These are phyloP conservation scores for Penaeus monodon DNA, from an alignment of 2,888 invertebrate genomes.

Conservation along the genomic window DNA sequence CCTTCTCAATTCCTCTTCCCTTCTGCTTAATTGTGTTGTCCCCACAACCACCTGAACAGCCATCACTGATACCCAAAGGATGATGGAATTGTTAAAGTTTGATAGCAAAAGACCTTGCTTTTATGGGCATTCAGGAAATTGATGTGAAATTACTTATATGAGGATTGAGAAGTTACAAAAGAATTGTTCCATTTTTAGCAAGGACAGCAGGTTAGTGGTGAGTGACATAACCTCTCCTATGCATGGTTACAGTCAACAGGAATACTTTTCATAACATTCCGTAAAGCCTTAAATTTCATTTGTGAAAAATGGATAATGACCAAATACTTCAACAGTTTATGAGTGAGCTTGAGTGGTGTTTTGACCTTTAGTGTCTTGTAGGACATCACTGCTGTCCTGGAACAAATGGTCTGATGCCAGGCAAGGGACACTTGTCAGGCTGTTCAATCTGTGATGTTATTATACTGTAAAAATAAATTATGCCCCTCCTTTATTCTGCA, in stretches of 20 bases:
- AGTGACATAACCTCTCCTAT: slow-evolving; percentile 14
- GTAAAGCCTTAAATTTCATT: slow-evolving; percentile 37
- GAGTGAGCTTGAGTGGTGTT: slow-evolving; percentile 50
- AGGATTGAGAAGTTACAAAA: slow-evolving; percentile 9
- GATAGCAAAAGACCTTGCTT: slow-evolving; percentile 15
- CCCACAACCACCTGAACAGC: neutral
- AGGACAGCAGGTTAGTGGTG: slow-evolving; percentile 37
- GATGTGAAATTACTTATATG: slow-evolving; percentile 13
- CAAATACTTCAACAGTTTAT: slow-evolving; percentile 31
- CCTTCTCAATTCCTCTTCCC: slow-evolving; percentile 7
- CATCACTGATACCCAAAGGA: no score
- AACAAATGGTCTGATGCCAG: slow-evolving; percentile 51
- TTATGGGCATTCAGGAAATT: slow-evolving; percentile 50
- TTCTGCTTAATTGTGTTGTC: neutral
- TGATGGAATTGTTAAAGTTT: no score
- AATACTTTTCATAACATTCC: slow-evolving; percentile 41
- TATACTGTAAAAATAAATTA: slow-evolving; percentile 56
- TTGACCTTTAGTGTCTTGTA: slow-evolving; percentile 20
- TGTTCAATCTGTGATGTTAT: slow-evolving; percentile 60
- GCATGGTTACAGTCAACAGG: neutral
- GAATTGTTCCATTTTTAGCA: slow-evolving; percentile 23
- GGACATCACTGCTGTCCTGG: slow-evolving; percentile 34
- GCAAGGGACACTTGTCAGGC: slow-evolving; percentile 42
- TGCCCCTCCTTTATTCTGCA: slow-evolving; percentile 39
- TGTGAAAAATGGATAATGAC: slow-evolving; percentile 11